A percentile compares a stretch with the other conserved stretches of the same genome.
Evolutionary conservation across 2,797 vertebrate genomes (phyloP).

Genomic region (Tapirus indicus): DNA sequence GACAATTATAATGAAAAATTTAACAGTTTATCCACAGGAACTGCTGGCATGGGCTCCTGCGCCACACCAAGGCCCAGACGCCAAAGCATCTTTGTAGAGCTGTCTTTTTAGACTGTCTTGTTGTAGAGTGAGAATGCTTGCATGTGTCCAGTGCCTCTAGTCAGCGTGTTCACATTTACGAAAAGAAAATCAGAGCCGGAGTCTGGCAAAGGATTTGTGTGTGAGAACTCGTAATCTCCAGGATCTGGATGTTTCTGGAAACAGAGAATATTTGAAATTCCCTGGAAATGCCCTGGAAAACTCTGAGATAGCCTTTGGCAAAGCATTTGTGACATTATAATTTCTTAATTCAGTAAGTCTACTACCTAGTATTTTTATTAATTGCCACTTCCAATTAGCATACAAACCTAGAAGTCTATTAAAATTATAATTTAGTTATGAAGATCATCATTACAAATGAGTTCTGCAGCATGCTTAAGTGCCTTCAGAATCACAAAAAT

Average conservation of each 20-base stretch:
- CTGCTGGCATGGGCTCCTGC: rapidly evolving
- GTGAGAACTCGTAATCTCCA: not conserved
- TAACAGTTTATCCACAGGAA: not conserved
- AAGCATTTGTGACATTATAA: conserved; percentile 16
- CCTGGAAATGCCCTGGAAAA: conserved; percentile 9
- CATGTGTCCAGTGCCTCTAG: not conserved
- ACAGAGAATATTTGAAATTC: conserved; percentile 7
- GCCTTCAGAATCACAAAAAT: conserved; percentile 50
- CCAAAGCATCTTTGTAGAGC: not conserved
- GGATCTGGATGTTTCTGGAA: not conserved
- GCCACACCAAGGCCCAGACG: rapidly evolving
- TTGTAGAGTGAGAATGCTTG: not conserved
- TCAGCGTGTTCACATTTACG: not conserved
- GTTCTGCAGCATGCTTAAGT: not conserved
- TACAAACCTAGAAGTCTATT: conserved; percentile 9
- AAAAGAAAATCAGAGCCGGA: not conserved
- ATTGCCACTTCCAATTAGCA: conserved; percentile 47
- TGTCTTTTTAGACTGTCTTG: not conserved
- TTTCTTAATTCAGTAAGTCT: conserved; percentile 63
- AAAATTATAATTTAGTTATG: conserved; percentile 15
- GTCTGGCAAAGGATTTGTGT: not conserved
- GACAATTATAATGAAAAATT: not conserved
- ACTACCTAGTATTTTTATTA: conserved; percentile 63
- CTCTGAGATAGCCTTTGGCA: not conserved
- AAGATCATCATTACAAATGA: not conserved